Evolutionary conservation across 2,888 invertebrate species (phyloP).

Genomic region (Leptinotarsa juncta): DNA sequence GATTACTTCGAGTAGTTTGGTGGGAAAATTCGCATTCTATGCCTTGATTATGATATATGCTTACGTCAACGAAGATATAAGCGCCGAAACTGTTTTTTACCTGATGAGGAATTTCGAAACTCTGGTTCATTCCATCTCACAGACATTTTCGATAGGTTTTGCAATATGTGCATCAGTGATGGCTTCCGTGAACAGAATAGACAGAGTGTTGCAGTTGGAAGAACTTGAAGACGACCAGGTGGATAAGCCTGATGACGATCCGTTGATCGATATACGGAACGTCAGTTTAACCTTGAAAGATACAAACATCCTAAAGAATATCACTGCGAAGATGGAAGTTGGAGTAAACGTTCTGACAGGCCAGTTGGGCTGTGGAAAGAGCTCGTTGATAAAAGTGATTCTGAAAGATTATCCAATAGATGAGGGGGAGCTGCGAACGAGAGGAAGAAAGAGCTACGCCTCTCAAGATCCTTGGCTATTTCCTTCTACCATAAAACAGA

Average conservation of each 20-base stretch:
- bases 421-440: constrained; percentile 66
- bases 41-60: constrained; percentile 54
- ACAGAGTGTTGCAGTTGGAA: constrained; percentile 62
- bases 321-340: constrained; percentile 64
- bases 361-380: constrained; percentile 76
- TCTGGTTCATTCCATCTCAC: constrained; percentile 45
- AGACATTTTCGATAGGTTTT: constrained; percentile 51
- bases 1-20: constrained; percentile 54
- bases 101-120: constrained; percentile 48
- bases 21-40: constrained; percentile 52
- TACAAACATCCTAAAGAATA: constrained; percentile 61
- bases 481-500: constrained; percentile 75
- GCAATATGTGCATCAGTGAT: constrained; percentile 50
- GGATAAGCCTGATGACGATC: constrained; percentile 49
- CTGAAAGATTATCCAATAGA: constrained; percentile 62
- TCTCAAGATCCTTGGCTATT: constrained; percentile 75
- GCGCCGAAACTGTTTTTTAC: constrained; percentile 53
- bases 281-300: constrained; percentile 52
- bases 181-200: constrained; percentile 51
- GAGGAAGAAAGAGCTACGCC: constrained; percentile 69
- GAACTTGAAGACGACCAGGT: constrained; percentile 55
- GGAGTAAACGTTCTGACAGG: constrained; percentile 72
- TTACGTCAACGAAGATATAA: constrained; percentile 43
- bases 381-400: constrained; percentile 64
- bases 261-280: constrained; percentile 51